Percentiles rank a stretch among this genome's conserved stretches.
phyloP scores from a whole-genome alignment of 2,113 vertebrate species.

The Coryphaenoides rupestris region DNA sequence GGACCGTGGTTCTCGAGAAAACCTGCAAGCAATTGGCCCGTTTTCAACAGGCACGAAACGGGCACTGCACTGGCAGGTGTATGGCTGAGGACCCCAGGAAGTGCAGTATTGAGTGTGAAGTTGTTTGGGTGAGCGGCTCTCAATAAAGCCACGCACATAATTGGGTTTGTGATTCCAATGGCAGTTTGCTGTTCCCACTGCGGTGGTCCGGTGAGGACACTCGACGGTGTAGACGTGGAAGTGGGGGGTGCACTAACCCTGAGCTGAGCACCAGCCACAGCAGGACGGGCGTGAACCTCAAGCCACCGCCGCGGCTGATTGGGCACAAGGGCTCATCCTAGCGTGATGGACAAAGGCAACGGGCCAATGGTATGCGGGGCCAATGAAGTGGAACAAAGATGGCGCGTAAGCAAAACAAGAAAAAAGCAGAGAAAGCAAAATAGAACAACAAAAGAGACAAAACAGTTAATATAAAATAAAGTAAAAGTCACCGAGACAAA shows the following conservation, averaged over 20 bases:
- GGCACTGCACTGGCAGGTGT: too few relatives aligned
- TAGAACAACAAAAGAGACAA: constrained; percentile 1
- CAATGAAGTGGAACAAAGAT: constrained; percentile 26
- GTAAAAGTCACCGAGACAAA: neutral
- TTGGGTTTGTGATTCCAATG: neutral
- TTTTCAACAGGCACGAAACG: too few relatives aligned
- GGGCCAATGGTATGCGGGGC: constrained; percentile 70
- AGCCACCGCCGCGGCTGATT: constrained; percentile 79
- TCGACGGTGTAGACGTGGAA: neutral
- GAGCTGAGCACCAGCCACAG: constrained; percentile 75
- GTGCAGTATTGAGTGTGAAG: too few relatives aligned
- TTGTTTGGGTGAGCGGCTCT: too few relatives aligned
- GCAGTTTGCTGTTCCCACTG: neutral
- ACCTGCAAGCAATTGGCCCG: too few relatives aligned
- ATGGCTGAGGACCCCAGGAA: too few relatives aligned
- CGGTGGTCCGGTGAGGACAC: neutral
- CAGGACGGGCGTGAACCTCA: constrained; percentile 75
- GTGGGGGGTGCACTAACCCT: constrained; percentile 43
- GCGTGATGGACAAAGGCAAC: constrained; percentile 76
- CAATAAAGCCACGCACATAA: too few relatives aligned
- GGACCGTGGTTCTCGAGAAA: too few relatives aligned
- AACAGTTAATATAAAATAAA: too few relatives aligned
- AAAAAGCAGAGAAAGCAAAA: constrained; percentile 6
- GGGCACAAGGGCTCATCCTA: constrained; percentile 91
- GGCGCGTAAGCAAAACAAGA: constrained; percentile 18